phyloP scores from a whole-genome alignment of 2,888 invertebrate genomes.

The Drosophila atroscutellata region DNA sequence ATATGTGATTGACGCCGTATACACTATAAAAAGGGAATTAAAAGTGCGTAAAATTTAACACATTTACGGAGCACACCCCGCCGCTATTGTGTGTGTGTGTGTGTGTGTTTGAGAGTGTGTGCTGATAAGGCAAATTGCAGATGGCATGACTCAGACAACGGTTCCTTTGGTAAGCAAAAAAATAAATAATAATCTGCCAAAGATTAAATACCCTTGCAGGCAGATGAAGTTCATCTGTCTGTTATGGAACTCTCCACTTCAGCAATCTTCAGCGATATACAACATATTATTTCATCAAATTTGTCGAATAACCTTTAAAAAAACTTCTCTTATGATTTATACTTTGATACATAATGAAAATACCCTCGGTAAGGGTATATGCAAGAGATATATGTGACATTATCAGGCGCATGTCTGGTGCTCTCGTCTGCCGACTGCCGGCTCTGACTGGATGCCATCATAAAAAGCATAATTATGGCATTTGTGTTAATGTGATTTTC shows the following conservation, averaged over 20 bases:
- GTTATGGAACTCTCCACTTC: no score
- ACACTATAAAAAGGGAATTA: slow-evolving; percentile 67
- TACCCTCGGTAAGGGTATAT: background rate
- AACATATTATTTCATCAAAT: background rate
- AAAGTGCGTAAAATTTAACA: slow-evolving; percentile 63
- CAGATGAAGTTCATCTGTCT: background rate
- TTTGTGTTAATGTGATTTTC: slow-evolving; percentile 82
- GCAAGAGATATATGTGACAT: slow-evolving; percentile 18
- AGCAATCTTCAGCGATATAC: background rate
- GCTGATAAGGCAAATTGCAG: slow-evolving; percentile 49
- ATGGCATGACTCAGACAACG: slow-evolving; percentile 27
- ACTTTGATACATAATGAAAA: background rate
- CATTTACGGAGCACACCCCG: slow-evolving; percentile 47
- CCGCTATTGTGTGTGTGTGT: background rate
- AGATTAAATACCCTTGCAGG: slow-evolving; percentile 4
- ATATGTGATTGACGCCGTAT: slow-evolving; percentile 64
- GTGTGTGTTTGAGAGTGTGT: slow-evolving; percentile 11
- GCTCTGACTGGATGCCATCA: slow-evolving; percentile 56
- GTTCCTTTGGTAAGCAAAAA: slow-evolving; percentile 13
- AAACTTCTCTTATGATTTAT: background rate
- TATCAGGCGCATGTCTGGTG: slow-evolving; percentile 32
- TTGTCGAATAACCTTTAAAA: background rate
- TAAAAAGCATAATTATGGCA: slow-evolving; percentile 82
- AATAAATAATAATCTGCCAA: background rate
- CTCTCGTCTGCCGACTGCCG: slow-evolving; percentile 10